A percentile compares a stretch with the other conserved stretches of the same genome.
These are phyloP conservation scores for Eupristina koningsbergeri DNA, from an alignment of 1,140 invertebrate genomes.

Conservation along the genomic window DNA sequence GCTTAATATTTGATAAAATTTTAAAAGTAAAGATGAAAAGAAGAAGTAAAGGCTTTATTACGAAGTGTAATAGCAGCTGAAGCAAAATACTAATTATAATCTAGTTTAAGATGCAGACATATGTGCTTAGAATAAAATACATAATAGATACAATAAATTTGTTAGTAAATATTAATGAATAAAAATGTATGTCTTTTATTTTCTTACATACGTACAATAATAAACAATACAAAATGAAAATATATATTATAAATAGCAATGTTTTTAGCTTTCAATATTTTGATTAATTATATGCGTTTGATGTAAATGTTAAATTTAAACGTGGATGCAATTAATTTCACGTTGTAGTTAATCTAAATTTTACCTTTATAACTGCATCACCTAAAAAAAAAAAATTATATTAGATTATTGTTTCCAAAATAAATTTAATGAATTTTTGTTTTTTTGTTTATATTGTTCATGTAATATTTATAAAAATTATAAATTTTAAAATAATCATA, in stretches of 20 bases:
- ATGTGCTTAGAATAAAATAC: conserved; percentile 19
- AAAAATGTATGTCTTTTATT: conserved; percentile 27
- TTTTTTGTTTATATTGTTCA: no score
- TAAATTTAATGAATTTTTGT: neutral
- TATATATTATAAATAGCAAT: conserved; percentile 10
- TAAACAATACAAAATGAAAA: conserved; percentile 44
- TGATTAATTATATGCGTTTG: conserved; percentile 9
- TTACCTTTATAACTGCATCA: conserved; percentile 39
- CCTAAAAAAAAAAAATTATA: conserved; percentile 41
- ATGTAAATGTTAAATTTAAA: conserved; percentile 5
- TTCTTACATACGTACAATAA: conserved; percentile 30
- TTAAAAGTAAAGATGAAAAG: conserved; percentile 16
- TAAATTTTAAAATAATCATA: neutral
- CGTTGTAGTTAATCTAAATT: conserved; percentile 19
- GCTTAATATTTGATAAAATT: conserved; percentile 22
- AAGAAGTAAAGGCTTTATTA: conserved; percentile 27
- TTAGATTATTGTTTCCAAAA: neutral
- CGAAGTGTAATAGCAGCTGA: conserved; percentile 30
- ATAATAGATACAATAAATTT: conserved; percentile 13
- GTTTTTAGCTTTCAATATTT: neutral
- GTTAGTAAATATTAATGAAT: conserved; percentile 41
- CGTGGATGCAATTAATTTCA: conserved; percentile 4
- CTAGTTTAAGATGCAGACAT: conserved; percentile 35
- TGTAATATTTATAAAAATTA: neutral
- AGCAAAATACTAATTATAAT: conserved; percentile 42